Conservation (phyloP, 2,113 vertebrate species). For the Papio anubis region DNA sequence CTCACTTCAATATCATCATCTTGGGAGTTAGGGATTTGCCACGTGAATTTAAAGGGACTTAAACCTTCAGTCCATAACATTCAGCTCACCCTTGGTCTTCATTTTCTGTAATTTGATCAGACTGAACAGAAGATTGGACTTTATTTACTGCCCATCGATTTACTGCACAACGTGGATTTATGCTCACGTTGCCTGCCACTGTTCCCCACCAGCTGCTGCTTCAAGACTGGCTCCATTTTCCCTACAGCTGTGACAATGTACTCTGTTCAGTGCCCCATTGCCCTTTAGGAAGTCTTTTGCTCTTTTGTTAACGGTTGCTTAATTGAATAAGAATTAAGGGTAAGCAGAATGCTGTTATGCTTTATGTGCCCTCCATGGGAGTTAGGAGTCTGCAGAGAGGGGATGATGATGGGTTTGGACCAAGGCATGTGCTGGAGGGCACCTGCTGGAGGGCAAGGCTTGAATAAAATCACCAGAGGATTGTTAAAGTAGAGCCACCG, state of each 20-base stretch:
- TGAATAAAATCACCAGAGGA: slow-evolving; percentile 34
- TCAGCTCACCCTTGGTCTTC: neutral
- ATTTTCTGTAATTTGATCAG: neutral
- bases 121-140: neutral
- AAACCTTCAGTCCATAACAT: no score
- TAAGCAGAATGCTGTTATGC: slow-evolving; percentile 65
- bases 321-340: slow-evolving; percentile 70
- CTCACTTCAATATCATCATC: rapidly evolving
- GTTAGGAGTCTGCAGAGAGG: slow-evolving; percentile 62
- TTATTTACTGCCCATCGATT: neutral
- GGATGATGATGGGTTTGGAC: slow-evolving; percentile 62
- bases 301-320: slow-evolving; percentile 71
- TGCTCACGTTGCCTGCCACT: rapidly evolving
- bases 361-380: slow-evolving; percentile 68
- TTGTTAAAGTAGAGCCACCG: neutral
- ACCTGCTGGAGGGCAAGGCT: slow-evolving; percentile 16
- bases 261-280: rapidly evolving
- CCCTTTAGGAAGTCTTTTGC: neutral
- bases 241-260: neutral
- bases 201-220: rapidly evolving
- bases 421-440: neutral
- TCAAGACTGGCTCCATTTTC: neutral
- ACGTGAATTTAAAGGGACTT: neutral
- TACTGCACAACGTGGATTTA: no score
- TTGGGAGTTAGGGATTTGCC: neutral